Evolutionary conservation across 2,113 vertebrate genomes (phyloP).

Genomic region (Urocolius indicus): DNA sequence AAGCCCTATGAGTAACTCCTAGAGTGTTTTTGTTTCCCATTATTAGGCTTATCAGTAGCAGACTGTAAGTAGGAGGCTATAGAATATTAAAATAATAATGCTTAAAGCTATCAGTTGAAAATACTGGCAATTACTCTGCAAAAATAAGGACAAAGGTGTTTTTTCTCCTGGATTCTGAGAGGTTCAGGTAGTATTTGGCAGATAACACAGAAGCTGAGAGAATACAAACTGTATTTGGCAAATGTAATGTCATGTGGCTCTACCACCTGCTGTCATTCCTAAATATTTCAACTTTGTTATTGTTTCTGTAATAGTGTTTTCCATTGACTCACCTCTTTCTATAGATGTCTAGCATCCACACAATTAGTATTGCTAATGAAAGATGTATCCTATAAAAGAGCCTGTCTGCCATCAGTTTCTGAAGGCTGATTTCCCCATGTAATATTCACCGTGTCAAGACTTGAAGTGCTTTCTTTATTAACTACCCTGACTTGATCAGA

Average conservation of each 20-base stretch:
- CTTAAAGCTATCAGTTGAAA: not conserved
- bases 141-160: not conserved
- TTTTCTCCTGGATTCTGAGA: not conserved
- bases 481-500: not conserved
- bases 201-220: not conserved
- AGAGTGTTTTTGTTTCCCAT: not conserved
- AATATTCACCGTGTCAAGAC: not conserved
- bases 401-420: not conserved
- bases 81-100: not conserved
- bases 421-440: not conserved
- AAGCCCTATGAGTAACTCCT: not conserved
- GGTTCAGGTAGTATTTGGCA: not conserved
- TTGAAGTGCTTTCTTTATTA: not conserved
- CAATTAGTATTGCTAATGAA: not conserved
- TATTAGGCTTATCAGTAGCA: not conserved
- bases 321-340: not conserved
- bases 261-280: not conserved
- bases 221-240: constrained; percentile 5
- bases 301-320: not conserved
- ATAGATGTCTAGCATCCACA: not conserved
- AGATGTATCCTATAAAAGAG: not conserved
- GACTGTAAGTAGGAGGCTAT: not conserved
- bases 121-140: not conserved
- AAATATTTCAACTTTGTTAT: not conserved
- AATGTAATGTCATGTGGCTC: not conserved